Conservation (phyloP, 2,888 invertebrate genomes). For the Parelbella ahira region DNA sequence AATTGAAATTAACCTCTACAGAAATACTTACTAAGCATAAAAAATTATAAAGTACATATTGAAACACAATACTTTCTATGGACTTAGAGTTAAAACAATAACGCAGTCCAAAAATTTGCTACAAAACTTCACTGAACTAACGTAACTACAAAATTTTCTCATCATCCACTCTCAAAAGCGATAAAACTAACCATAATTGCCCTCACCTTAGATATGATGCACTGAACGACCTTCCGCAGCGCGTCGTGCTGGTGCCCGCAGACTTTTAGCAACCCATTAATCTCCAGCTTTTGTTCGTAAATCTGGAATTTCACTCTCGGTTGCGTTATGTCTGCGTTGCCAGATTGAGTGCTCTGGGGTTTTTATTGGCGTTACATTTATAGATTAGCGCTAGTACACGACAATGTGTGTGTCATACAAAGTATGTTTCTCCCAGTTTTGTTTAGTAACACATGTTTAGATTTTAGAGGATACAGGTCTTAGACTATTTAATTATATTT, state of each 20-base stretch:
- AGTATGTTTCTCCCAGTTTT: no score
- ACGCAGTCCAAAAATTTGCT: no score
- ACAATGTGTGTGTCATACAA: background rate
- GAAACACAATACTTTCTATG: no score
- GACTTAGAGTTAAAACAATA: no score
- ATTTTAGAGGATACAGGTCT: no score
- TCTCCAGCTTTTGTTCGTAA: constrained; percentile 54
- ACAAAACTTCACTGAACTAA: background rate
- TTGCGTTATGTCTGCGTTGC: background rate
- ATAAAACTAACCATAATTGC: constrained; percentile 13
- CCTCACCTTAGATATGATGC: constrained; percentile 71
- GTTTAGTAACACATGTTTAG: no score
- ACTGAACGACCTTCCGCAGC: constrained; percentile 70
- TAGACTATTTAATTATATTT: background rate
- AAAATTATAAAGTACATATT: no score
- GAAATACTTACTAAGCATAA: no score
- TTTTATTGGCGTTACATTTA: background rate
- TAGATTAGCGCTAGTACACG: constrained; percentile 2
- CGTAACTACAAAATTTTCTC: background rate
- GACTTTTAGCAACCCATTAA: constrained; percentile 58
- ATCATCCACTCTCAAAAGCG: background rate
- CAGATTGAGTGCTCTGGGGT: background rate
- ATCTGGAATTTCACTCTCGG: constrained; percentile 61
- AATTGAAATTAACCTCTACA: no score
- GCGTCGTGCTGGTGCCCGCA: constrained; percentile 72